phyloP scores from a whole-genome alignment of 1,140 invertebrate species.

The Aphelenchoides besseyi region DNA sequence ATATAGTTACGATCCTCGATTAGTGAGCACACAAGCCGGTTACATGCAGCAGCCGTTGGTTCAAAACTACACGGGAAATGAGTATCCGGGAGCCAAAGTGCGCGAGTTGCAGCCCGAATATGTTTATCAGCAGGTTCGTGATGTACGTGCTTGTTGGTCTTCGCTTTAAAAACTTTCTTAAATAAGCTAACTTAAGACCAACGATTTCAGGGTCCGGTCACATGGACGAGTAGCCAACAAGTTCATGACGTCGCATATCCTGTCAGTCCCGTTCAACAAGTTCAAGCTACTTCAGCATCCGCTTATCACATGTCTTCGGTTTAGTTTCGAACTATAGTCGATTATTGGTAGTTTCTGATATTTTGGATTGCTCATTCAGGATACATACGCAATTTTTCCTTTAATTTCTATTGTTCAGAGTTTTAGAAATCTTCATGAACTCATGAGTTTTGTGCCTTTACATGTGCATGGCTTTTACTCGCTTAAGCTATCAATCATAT shows the following conservation, averaged over 20 bases:
- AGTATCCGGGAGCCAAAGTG: conserved; percentile 1
- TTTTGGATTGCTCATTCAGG: conserved; percentile 3
- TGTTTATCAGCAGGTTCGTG: conserved; percentile 13
- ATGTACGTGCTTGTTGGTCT: conserved; percentile 3
- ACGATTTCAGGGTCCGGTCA: conserved; percentile 10
- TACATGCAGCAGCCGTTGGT: conserved; percentile 1
- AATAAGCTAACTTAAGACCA: not conserved
- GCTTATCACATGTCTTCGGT: conserved; percentile 12
- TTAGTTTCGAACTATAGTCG: not conserved
- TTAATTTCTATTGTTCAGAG: too few species aligned
- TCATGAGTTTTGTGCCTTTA: too few species aligned
- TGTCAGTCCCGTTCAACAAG: not conserved
- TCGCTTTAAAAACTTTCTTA: not conserved
- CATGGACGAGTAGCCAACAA: not conserved
- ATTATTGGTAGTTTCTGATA: not conserved
- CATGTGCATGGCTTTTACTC: too few species aligned
- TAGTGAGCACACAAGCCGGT: not conserved
- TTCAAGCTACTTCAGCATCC: not conserved
- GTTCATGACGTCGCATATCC: not conserved
- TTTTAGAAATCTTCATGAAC: too few species aligned
- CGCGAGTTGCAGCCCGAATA: conserved; percentile 11
- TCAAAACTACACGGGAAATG: not conserved
- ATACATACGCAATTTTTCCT: too few species aligned
- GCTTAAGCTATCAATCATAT: too few species aligned
- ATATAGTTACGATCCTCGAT: not conserved